These are phyloP conservation scores for Notarius lentiginosus DNA, from an alignment of 2,113 vertebrate genomes.

Conservation along the genomic window DNA sequence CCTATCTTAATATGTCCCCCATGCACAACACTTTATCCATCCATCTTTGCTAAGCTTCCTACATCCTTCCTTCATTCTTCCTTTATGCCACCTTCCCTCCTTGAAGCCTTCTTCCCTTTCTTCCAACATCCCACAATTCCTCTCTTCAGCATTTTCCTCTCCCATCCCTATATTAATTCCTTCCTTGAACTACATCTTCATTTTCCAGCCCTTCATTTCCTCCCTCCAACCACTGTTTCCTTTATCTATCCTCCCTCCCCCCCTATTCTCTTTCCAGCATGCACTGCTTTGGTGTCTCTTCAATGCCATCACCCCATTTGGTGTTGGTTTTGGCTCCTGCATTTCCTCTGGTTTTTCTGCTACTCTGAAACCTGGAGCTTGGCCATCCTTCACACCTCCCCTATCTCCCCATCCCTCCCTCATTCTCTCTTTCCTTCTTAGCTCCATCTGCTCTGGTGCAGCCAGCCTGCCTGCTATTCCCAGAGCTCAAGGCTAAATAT, in stretches of 20 bases:
- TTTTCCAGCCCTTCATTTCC: not conserved
- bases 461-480: slow-evolving; percentile 61
- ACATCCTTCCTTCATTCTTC: not conserved
- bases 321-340: slow-evolving; percentile 43
- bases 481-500: slow-evolving; percentile 44
- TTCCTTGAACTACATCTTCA: not conserved
- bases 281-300: slow-evolving; percentile 1
- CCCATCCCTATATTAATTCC: not conserved
- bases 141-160: not conserved
- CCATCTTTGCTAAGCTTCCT: not conserved
- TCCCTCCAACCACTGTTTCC: not conserved
- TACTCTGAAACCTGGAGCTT: slow-evolving; percentile 21
- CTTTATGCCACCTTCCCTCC: not conserved
- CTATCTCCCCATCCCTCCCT: not conserved
- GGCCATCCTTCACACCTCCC: slow-evolving; percentile 18
- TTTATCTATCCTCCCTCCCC: not conserved
- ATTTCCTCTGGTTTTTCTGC: slow-evolving; percentile 33
- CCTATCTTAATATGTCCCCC: not conserved
- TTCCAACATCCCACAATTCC: not conserved
- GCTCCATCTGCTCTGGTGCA: slow-evolving; percentile 62
- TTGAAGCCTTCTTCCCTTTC: not conserved
- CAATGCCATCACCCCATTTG: slow-evolving; percentile 26
- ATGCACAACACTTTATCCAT: not conserved
- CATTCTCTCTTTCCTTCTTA: slow-evolving; percentile 16
- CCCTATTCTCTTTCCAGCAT: not conserved